Evolutionary conservation across 2,797 vertebrate genomes (phyloP).

Genomic region (Pseudopleuronectes americanus): DNA sequence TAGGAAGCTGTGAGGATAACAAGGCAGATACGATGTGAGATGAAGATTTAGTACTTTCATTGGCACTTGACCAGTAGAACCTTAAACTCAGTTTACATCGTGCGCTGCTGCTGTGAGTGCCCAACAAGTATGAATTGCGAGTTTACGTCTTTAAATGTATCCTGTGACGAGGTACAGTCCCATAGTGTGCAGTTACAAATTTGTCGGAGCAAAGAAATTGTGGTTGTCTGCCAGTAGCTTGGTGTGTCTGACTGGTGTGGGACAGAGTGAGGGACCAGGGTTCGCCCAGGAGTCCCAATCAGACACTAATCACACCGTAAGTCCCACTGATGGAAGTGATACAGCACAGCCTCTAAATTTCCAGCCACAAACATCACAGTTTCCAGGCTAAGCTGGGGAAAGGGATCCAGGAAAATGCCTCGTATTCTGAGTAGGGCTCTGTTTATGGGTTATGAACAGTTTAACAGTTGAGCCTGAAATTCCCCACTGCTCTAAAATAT

Average conservation of each 20-base stretch:
- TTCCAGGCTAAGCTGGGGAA: slow-evolving; percentile 58
- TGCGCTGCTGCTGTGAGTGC: neutral
- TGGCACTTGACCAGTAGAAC: neutral
- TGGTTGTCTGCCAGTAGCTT: too few species aligned
- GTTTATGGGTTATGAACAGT: slow-evolving; percentile 69
- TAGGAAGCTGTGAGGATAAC: neutral
- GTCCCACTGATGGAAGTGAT: slow-evolving; percentile 43
- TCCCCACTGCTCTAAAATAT: slow-evolving; percentile 33
- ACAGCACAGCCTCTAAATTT: slow-evolving; percentile 48
- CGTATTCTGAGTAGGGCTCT: slow-evolving; percentile 57
- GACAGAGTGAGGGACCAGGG: slow-evolving; percentile 16
- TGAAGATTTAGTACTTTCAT: neutral
- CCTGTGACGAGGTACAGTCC: neutral
- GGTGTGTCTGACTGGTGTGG: too few species aligned
- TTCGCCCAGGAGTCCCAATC: slow-evolving; percentile 47
- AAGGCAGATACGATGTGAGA: neutral
- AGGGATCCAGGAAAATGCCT: slow-evolving; percentile 55
- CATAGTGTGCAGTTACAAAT: neutral
- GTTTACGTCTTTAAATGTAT: neutral
- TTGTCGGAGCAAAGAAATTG: neutral
- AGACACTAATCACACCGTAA: slow-evolving; percentile 44
- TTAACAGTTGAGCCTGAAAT: slow-evolving; percentile 56
- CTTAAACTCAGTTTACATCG: neutral
- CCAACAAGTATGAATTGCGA: neutral
- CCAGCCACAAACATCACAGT: slow-evolving; percentile 71